Conservation (phyloP, 2,888 invertebrate genomes). For the Pristionchus entomophagus region DNA sequence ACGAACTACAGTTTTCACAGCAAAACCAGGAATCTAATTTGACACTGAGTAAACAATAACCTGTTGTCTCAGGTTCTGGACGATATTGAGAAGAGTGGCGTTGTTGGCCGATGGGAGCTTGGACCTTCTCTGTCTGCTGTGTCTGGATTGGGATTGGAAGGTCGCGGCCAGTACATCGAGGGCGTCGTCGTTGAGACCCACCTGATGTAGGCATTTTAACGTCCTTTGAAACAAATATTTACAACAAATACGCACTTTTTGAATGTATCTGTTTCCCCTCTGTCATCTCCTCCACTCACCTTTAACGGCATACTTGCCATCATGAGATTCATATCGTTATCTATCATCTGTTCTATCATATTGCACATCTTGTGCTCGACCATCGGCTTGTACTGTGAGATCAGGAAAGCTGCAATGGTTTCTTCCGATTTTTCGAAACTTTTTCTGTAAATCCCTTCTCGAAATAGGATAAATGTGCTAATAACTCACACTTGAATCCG, state of each 20-base stretch:
- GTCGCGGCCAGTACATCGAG: conserved; percentile 65
- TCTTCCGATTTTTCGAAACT: background rate
- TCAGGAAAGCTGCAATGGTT: conserved; percentile 69
- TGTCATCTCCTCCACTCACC: conserved; percentile 54
- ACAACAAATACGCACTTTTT: background rate
- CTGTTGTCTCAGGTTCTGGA: conserved; percentile 49
- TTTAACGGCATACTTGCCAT: conserved; percentile 73
- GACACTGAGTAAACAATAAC: too few species aligned
- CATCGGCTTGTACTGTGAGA: conserved; percentile 74
- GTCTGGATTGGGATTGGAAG: background rate
- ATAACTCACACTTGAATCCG: conserved; percentile 69
- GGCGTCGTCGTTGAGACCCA: conserved; percentile 73
- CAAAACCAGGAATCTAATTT: too few species aligned
- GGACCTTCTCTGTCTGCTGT: conserved; percentile 17
- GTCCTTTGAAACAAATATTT: background rate
- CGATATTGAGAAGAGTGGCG: conserved; percentile 33
- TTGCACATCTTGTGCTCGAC: conserved; percentile 74
- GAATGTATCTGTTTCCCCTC: background rate
- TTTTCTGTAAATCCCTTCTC: background rate
- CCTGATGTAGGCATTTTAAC: conserved; percentile 52
- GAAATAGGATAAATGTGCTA: background rate
- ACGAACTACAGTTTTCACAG: too few species aligned
- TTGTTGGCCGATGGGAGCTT: conserved; percentile 38
- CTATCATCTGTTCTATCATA: conserved; percentile 74
- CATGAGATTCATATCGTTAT: conserved; percentile 73